phyloP scores from a whole-genome alignment of 2,113 vertebrate species.

The Mormoops blainvillei region DNA sequence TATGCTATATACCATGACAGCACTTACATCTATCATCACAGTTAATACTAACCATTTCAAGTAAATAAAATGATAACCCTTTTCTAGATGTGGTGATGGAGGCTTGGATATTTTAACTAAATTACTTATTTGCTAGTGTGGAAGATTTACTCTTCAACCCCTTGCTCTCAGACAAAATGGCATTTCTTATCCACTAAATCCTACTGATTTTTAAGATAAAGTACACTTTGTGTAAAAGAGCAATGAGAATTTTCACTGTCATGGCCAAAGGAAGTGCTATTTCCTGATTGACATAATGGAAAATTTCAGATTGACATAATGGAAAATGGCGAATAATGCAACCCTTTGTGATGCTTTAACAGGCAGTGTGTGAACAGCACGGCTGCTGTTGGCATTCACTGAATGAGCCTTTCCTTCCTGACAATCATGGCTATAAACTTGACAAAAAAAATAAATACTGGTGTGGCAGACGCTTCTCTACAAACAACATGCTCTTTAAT shows the following conservation, averaged over 20 bases:
- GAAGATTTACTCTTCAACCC: neutral
- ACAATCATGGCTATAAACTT: conserved; percentile 81
- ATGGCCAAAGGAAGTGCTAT: neutral
- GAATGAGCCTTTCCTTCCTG: conserved; percentile 75
- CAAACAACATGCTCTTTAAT: neutral
- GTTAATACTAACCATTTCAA: neutral
- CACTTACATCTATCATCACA: neutral
- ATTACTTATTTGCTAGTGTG: neutral
- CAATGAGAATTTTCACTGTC: neutral
- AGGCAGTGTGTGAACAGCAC: conserved; percentile 73
- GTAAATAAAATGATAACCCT: neutral
- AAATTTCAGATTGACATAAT: neutral
- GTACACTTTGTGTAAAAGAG: neutral
- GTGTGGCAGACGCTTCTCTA: conserved; percentile 63
- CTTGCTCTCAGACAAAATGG: neutral
- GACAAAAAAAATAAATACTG: conserved; percentile 55
- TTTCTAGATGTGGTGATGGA: neutral
- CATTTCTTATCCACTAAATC: neutral
- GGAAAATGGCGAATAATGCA: neutral
- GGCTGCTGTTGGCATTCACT: conserved; percentile 86
- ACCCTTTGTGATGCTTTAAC: neutral
- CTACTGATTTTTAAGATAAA: neutral
- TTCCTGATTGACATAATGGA: no score
- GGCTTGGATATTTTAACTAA: neutral
- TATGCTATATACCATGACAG: neutral